A percentile compares a stretch with the other conserved stretches of the same genome.
Conservation (phyloP, 2,888 invertebrate genomes). For the Metacarcinus magister region DNA sequence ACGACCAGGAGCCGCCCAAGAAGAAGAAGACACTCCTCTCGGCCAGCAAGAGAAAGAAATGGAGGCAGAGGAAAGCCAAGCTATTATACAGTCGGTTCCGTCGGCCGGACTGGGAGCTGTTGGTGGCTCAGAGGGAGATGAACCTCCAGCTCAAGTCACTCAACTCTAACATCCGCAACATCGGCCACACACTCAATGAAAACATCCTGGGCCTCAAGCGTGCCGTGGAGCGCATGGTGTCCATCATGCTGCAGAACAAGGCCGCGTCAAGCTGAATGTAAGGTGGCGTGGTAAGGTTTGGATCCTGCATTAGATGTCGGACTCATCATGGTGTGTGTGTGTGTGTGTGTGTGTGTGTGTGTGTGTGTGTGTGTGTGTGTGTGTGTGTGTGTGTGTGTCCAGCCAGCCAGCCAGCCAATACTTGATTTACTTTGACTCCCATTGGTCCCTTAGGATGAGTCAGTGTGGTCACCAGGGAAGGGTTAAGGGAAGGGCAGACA, state of each 20-base stretch:
- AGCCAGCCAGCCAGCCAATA: not conserved
- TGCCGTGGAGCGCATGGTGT: slow-evolving; percentile 75
- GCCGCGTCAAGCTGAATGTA: slow-evolving; percentile 34
- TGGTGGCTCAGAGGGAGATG: slow-evolving; percentile 70
- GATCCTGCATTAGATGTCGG: not conserved
- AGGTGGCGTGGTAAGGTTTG: not conserved
- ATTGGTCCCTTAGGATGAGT: not conserved
- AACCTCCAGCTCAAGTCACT: slow-evolving; percentile 67
- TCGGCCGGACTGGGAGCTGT: slow-evolving; percentile 56
- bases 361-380: not conserved
- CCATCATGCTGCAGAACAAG: slow-evolving; percentile 76
- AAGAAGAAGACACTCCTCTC: not conserved
- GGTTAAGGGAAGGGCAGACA: not conserved
- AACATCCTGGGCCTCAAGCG: slow-evolving; percentile 75
- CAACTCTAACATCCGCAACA: slow-evolving; percentile 69
- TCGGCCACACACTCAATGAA: slow-evolving; percentile 72
- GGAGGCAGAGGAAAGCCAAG: slow-evolving; percentile 61
- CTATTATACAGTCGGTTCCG: slow-evolving; percentile 27
- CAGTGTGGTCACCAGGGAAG: not conserved
- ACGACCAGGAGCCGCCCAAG: not conserved
- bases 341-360: slow-evolving; percentile 8
- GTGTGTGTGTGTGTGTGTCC: not conserved
- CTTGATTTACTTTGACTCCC: slow-evolving; percentile 19
- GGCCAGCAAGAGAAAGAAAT: slow-evolving; percentile 23
- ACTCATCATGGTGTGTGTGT: slow-evolving; percentile 11